phyloP scores from a whole-genome alignment of 2,113 vertebrate species.

The Notarius lentiginosus region DNA sequence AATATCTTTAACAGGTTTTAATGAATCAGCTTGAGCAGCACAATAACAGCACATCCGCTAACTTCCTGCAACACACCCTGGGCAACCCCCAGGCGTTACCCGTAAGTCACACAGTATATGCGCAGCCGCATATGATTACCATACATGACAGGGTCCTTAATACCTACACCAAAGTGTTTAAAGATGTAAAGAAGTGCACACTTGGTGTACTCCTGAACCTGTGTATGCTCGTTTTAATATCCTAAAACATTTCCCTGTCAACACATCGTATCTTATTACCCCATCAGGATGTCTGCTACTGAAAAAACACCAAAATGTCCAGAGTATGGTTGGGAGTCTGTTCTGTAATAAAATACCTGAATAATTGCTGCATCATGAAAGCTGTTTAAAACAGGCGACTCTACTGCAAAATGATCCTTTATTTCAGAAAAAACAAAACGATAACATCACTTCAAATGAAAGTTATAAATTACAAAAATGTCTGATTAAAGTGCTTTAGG shows the following conservation, averaged over 20 bases:
- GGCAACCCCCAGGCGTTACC: too few species aligned
- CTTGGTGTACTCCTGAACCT: too few species aligned
- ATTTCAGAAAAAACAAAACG: slow-evolving; percentile 1
- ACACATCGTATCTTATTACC: background rate
- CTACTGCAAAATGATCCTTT: slow-evolving; percentile 26
- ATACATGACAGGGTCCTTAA: too few species aligned
- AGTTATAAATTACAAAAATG: slow-evolving; percentile 8
- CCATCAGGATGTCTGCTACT: background rate
- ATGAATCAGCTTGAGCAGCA: too few species aligned
- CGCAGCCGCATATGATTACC: too few species aligned
- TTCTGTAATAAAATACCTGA: background rate
- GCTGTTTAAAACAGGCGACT: background rate
- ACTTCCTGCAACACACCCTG: too few species aligned
- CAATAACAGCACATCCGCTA: too few species aligned
- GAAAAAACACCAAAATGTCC: background rate
- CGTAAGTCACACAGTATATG: too few species aligned
- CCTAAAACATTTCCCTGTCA: background rate
- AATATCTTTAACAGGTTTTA: too few species aligned
- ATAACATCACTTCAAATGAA: slow-evolving; percentile 11
- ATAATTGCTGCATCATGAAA: background rate
- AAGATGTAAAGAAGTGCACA: too few species aligned
- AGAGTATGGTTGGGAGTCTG: background rate
- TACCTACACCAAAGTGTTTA: too few species aligned
- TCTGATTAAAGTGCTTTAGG: slow-evolving; percentile 42
- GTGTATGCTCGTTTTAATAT: background rate